These are phyloP conservation scores for Tenthredo notha DNA, from an alignment of 2,888 invertebrate genomes.

Conservation along the genomic window DNA sequence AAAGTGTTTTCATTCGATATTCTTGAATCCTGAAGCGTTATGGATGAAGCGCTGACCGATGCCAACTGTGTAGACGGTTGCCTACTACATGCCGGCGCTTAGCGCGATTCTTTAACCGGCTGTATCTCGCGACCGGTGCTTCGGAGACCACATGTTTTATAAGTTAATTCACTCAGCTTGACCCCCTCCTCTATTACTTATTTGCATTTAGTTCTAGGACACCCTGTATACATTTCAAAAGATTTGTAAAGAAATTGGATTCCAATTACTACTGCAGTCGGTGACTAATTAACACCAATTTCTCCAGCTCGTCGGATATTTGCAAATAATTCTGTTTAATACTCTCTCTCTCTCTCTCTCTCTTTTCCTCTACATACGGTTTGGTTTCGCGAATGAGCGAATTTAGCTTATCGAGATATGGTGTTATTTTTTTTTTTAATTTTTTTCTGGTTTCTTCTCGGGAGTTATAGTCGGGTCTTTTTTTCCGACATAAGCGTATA, in stretches of 20 bases:
- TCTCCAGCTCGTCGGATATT: constrained; percentile 30
- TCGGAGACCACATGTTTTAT: too few relatives aligned
- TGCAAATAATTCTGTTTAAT: constrained; percentile 10
- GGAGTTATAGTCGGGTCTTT: neutral
- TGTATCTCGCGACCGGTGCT: too few relatives aligned
- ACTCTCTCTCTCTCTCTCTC: neutral
- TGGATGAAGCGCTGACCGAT: too few relatives aligned
- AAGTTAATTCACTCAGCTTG: too few relatives aligned
- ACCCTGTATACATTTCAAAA: neutral
- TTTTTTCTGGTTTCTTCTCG: neutral
- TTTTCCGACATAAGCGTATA: constrained; percentile 12
- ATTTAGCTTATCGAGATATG: neutral
- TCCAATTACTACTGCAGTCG: constrained; percentile 22
- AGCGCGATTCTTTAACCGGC: too few relatives aligned
- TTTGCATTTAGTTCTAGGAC: too few relatives aligned
- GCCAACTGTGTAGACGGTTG: too few relatives aligned
- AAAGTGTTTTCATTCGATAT: too few relatives aligned
- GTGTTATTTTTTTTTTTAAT: neutral
- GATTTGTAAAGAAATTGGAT: constrained; percentile 4
- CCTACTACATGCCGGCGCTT: too few relatives aligned
- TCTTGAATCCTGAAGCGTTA: too few relatives aligned
- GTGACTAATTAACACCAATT: constrained; percentile 27
- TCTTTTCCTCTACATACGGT: neutral
- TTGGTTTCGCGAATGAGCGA: neutral
- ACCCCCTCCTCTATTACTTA: too few relatives aligned